These are phyloP conservation scores for Philereme transversata DNA, from an alignment of 2,888 invertebrate genomes.

Conservation along the genomic window DNA sequence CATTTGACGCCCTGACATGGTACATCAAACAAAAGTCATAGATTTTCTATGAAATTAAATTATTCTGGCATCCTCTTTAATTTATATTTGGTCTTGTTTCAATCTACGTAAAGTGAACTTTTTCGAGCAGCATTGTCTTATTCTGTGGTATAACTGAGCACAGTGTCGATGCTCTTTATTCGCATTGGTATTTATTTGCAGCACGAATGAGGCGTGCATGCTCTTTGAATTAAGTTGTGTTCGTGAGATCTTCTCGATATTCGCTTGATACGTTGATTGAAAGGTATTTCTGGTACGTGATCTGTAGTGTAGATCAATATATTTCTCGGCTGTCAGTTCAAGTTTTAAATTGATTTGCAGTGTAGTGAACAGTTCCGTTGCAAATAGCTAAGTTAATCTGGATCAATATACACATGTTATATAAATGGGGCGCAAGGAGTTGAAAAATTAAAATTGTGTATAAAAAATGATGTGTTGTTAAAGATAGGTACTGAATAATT, in stretches of 20 bases:
- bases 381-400: conserved; percentile 13
- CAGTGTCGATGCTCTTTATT: conserved; percentile 47
- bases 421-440: too few relatives aligned
- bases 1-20: neutral
- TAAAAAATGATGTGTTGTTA: too few relatives aligned
- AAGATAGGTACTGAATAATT: too few relatives aligned
- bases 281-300: conserved; percentile 65
- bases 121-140: neutral
- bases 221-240: conserved; percentile 62
- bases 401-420: conserved; percentile 1
- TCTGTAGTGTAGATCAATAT: conserved; percentile 39
- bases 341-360: conserved; percentile 35
- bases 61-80: neutral
- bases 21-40: neutral
- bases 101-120: conserved; percentile 1
- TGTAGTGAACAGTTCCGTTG: conserved; percentile 24
- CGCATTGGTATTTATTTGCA: conserved; percentile 61
- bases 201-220: conserved; percentile 59
- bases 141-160: conserved; percentile 17
- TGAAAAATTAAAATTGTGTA: too few relatives aligned
- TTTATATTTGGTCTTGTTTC: neutral
- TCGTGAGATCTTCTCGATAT: conserved; percentile 54
- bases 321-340: conserved; percentile 28
- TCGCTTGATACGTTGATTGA: conserved; percentile 67
- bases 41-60: neutral